Base-by-base conservation (phyloP, 2,888 invertebrate genomes). In the Drosophila mimetica region DNA sequence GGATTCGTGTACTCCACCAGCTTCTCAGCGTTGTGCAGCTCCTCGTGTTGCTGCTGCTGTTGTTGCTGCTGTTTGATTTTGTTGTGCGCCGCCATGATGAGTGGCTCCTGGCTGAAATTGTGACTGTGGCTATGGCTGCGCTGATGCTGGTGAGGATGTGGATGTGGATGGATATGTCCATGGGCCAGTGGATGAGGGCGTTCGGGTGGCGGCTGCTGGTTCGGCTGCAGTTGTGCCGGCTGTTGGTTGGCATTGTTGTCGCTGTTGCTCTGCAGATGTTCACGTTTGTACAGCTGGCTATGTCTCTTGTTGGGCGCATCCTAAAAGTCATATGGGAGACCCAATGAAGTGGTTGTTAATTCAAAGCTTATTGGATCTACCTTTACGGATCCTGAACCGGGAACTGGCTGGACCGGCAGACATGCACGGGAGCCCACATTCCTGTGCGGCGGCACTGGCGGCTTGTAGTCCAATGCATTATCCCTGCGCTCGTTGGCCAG, bases 361-460 rank as follows among this genome's bases (percentile, higher is more conserved):
- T 7, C 6, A n/a, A 1, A 5, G 6, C 7, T 42, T 2, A 7
- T 2, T 13, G 4, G 1, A 7, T 1, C 22, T 42, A 74, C 74
- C 61, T 65, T 75, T n/a, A 61, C 18, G 9, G 71, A 52, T 25
- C 55, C 39, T 4, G 47, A 13, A 14, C 41, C 48, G 25, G 36
- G 36, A 0, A 64, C 36, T 4, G 83, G 48, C 58, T 82, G 83
- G 2, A 88, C 75, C 11, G 86, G 88, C 75, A 84, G 51, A 71
- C 88, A 77, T 34, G 82, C 79, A 0, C 85, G 73, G 54, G 94
- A 92, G 20, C 94, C 94, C 36, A 96, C 93, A 92, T 95, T 96
- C 78, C 97, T 93, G 90, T 97, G 97, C 30, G 96, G 97, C 20
- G 97, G 97, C 59, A 97, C 96, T n/a, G 97, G 97, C 4, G 97